Evolutionary conservation across 2,113 vertebrate species (phyloP).

Genomic region (Chamaea fasciata): DNA sequence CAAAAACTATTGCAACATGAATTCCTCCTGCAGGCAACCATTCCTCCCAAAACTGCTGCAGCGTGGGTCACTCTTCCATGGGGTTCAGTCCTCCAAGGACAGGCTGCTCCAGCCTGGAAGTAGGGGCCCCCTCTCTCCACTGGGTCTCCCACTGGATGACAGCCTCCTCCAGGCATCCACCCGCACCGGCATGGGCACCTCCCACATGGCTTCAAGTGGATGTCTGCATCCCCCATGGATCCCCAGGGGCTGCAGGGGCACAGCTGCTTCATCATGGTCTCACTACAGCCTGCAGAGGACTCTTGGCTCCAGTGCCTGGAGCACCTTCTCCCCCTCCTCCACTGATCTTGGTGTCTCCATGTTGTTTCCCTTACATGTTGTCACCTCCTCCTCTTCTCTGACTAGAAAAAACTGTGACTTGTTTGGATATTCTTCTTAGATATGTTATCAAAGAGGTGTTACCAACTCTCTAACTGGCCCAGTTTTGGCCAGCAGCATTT

Average conservation of each 20-base stretch:
- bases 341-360: not conserved
- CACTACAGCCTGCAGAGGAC: accelerated
- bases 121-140: not conserved
- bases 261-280: not conserved
- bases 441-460: not conserved
- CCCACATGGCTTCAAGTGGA: accelerated
- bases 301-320: accelerated
- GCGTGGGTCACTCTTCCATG: not conserved
- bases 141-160: accelerated
- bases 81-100: not conserved
- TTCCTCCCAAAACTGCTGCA: not conserved
- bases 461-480: too few relatives aligned
- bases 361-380: not conserved
- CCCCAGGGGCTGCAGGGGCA: not conserved
- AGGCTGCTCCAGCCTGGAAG: too few relatives aligned
- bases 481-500: accelerated
- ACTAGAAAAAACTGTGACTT: not conserved
- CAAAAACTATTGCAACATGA: not conserved
- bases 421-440: not conserved
- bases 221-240: not conserved
- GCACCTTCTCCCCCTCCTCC: not conserved
- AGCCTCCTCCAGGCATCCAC: not conserved
- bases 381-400: not conserved
- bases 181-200: accelerated
- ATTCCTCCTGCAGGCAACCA: not conserved